Evolutionary conservation across 2,888 invertebrate species (phyloP).

Genomic region (Pinctada fucata): DNA sequence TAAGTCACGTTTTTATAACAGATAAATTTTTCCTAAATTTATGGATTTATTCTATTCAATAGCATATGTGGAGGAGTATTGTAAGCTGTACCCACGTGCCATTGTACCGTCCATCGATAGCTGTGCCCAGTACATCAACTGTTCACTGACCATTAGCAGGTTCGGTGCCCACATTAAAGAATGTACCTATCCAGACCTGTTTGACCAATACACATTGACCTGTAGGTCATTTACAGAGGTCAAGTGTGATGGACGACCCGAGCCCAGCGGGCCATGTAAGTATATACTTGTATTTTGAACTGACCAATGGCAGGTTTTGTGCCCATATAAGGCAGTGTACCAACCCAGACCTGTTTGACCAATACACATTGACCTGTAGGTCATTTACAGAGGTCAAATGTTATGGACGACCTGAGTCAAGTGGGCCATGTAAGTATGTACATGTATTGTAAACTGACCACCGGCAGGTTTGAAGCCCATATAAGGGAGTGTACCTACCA

Average conservation of each 20-base stretch:
- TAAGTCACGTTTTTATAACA: no score
- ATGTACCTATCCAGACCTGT: conserved; percentile 59
- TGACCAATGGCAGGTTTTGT: conserved; percentile 40
- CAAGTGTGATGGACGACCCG: conserved; percentile 48
- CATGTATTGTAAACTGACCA: conserved; percentile 46
- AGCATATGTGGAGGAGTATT: conserved; percentile 58
- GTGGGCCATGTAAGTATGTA: conserved; percentile 55
- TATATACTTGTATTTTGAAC: conserved; percentile 49
- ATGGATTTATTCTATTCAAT: conserved; percentile 16
- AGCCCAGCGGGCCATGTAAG: conserved; percentile 57
- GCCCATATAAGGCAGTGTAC: conserved; percentile 55
- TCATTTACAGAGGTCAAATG: conserved; percentile 53
- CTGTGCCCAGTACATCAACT: conserved; percentile 54
- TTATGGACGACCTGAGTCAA: conserved; percentile 44
- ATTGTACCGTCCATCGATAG: conserved; percentile 47
- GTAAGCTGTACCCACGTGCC: conserved; percentile 46
- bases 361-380: conserved; percentile 39
- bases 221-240: conserved; percentile 52
- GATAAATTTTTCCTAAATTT: neutral
- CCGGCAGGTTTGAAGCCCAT: conserved; percentile 45
- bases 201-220: conserved; percentile 40
- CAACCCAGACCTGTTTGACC: conserved; percentile 57
- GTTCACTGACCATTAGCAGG: conserved; percentile 38
- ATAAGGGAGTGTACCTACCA: conserved; percentile 58
- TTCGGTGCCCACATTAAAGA: conserved; percentile 53